phyloP scores from a whole-genome alignment of 2,888 invertebrate genomes.

The Melanostoma scalare region DNA sequence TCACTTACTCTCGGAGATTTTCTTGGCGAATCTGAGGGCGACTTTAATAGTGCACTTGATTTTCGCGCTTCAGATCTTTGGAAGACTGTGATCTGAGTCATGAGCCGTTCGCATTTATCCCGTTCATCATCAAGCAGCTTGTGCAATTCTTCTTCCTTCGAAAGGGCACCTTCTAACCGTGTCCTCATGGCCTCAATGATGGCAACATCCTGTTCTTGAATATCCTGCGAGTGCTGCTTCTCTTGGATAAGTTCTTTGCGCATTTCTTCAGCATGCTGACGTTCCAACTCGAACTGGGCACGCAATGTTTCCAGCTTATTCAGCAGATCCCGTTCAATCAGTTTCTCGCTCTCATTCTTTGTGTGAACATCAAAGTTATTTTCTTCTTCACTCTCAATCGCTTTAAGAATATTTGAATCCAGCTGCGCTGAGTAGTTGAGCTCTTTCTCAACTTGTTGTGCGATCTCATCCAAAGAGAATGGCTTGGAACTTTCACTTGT shows the following conservation, averaged over 20 bases:
- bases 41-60: constrained; percentile 78
- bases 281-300: constrained; percentile 78
- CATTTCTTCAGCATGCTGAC: constrained; percentile 83
- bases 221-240: constrained; percentile 83
- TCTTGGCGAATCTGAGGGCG: constrained; percentile 80
- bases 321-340: constrained; percentile 78
- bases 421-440: constrained; percentile 85
- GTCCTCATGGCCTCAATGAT: constrained; percentile 86
- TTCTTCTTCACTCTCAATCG: constrained; percentile 83
- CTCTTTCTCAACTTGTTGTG: constrained; percentile 84
- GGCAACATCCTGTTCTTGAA: constrained; percentile 86
- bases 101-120: constrained; percentile 82
- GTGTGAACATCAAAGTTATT: constrained; percentile 80
- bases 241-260: constrained; percentile 85
- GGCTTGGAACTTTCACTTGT: constrained; percentile 78
- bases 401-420: constrained; percentile 84
- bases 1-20: constrained; percentile 78
- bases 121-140: constrained; percentile 84
- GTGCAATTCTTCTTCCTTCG: constrained; percentile 86
- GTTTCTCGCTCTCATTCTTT: constrained; percentile 79
- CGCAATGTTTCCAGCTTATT: constrained; percentile 79
- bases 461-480: constrained; percentile 83
- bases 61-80: constrained; percentile 80
- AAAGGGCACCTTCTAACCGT: constrained; percentile 86
- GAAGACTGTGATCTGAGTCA: constrained; percentile 81